Conservation (phyloP, 2,113 vertebrate species). For the Onychostruthus taczanowskii region DNA sequence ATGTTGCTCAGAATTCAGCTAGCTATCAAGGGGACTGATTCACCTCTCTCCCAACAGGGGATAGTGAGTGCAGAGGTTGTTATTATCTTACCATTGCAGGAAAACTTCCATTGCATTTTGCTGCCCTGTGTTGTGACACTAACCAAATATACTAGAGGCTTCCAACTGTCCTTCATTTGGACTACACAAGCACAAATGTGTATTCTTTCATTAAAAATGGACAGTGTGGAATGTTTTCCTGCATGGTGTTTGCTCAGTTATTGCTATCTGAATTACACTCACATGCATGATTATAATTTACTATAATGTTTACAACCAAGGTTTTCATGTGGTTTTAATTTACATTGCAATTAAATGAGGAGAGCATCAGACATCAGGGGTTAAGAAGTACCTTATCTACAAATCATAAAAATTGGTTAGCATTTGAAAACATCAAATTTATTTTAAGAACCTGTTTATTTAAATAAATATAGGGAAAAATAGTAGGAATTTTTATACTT, state of each 20-base stretch:
- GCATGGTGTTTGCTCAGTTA: constrained; percentile 35
- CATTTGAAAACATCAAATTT: constrained; percentile 39
- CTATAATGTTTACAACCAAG: constrained; percentile 59
- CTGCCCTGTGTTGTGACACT: background rate
- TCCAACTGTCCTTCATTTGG: constrained; percentile 31
- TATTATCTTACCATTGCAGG: constrained; percentile 33
- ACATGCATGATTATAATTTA: constrained; percentile 62
- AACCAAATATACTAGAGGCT: constrained; percentile 1
- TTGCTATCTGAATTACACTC: constrained; percentile 49
- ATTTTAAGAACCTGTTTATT: constrained; percentile 38
- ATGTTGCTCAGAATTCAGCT: constrained; percentile 21
- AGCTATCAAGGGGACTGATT: constrained; percentile 20
- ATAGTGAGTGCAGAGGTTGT: constrained; percentile 28
- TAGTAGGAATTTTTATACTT: background rate
- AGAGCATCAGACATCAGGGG: background rate
- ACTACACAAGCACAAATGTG: background rate
- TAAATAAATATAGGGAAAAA: constrained; percentile 18
- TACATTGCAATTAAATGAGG: constrained; percentile 47
- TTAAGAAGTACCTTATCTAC: constrained; percentile 54
- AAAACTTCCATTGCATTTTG: constrained; percentile 32
- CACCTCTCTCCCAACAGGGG: constrained; percentile 38
- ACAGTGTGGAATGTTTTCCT: constrained; percentile 41
- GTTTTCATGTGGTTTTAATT: constrained; percentile 62
- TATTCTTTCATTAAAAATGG: constrained; percentile 35
- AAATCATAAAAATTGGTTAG: constrained; percentile 54